A percentile compares a stretch with the other conserved stretches of the same genome.
Evolutionary conservation across 2,797 vertebrate genomes (phyloP).

Genomic region (Carapus acus): DNA sequence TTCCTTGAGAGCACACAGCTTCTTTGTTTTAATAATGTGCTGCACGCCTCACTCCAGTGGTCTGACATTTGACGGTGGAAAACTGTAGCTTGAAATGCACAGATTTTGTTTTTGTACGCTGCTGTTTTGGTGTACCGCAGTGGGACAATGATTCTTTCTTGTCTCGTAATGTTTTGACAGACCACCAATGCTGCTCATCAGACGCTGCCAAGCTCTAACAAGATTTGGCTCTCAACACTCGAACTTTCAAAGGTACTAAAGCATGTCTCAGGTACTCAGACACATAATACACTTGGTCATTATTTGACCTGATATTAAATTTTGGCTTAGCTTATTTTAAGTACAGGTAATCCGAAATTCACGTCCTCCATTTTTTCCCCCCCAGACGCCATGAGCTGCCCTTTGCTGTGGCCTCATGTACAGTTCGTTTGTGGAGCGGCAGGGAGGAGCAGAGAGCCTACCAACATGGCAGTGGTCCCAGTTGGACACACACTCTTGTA

Average conservation of each 20-base stretch:
- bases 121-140: too few species aligned
- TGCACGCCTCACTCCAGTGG: too few species aligned
- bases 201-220: conserved; percentile 57
- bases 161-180: conserved; percentile 27
- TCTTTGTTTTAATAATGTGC: too few species aligned
- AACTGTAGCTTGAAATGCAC: too few species aligned
- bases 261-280: not conserved
- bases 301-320: not conserved
- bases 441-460: conserved; percentile 38
- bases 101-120: too few species aligned
- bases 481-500: conserved; percentile 62
- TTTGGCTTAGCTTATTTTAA: too few species aligned
- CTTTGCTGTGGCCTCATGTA: conserved; percentile 35
- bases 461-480: conserved; percentile 20
- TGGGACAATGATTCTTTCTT: not conserved
- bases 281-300: not conserved
- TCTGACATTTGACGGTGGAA: too few species aligned
- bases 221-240: conserved; percentile 38
- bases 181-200: conserved; percentile 65
- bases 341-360: not conserved
- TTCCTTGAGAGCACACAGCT: too few species aligned
- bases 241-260: conserved; percentile 46
- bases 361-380: not conserved
- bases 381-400: conserved; percentile 24
- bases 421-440: conserved; percentile 49